Evolutionary conservation across 2,888 invertebrate species (phyloP).

Genomic region (Acanthopleura granulata): DNA sequence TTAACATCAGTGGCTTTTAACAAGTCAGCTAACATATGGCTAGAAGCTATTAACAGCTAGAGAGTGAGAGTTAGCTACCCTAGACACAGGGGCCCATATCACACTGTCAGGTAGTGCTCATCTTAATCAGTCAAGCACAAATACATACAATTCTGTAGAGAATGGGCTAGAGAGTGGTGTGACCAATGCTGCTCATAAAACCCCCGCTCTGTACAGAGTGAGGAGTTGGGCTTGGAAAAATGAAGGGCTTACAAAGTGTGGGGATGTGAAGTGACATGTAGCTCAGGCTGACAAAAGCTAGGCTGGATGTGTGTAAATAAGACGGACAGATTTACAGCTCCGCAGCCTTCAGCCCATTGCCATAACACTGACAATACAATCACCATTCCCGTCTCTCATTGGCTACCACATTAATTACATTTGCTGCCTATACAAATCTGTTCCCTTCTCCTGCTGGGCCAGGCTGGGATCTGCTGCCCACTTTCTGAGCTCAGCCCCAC

Average conservation of each 20-base stretch:
- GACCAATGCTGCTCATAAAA: not conserved
- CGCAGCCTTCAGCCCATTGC: conserved; percentile 8
- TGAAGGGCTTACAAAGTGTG: conserved; percentile 14
- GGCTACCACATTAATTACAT: conserved; percentile 14
- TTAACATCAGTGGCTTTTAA: not conserved
- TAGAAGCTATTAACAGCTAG: not conserved
- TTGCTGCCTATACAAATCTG: conserved; percentile 19
- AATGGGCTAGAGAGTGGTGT: not conserved
- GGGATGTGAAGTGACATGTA: conserved; percentile 16
- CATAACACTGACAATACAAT: conserved; percentile 18
- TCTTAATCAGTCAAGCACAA: conserved; percentile 4
- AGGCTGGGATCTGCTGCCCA: not conserved
- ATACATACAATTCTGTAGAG: not conserved
- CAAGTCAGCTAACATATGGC: conserved; percentile 6
- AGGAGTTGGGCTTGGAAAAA: not conserved
- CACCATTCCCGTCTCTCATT: not conserved
- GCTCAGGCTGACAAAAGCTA: conserved; percentile 8
- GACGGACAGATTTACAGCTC: conserved; percentile 2
- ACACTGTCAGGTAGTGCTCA: not conserved
- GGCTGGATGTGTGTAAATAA: conserved; percentile 18
- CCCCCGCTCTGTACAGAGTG: not conserved
- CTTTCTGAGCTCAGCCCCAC: not conserved
- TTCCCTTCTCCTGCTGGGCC: not conserved
- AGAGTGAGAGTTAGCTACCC: not conserved
- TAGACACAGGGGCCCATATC: not conserved